phyloP scores from a whole-genome alignment of 2,797 vertebrate species.

The Prionace glauca region DNA sequence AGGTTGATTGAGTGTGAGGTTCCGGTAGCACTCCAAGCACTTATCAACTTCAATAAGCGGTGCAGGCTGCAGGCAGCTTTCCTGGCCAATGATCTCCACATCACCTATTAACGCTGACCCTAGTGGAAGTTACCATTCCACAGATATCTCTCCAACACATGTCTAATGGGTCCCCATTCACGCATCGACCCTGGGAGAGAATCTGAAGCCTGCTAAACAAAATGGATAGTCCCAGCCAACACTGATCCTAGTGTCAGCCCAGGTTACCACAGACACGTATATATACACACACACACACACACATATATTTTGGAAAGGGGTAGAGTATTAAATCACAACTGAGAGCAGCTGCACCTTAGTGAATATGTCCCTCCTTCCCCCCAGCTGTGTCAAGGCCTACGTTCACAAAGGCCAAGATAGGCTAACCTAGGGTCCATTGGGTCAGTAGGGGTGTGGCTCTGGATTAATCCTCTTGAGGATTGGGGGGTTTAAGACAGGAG shows the following conservation, averaged over 20 bases:
- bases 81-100: neutral
- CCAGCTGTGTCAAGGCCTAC: neutral
- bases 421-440: too few species aligned
- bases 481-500: neutral
- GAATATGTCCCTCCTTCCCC: neutral
- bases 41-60: neutral
- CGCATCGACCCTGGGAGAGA: neutral
- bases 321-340: too few species aligned
- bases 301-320: neutral
- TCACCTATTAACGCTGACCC: neutral
- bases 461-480: too few species aligned
- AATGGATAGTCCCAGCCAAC: neutral
- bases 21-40: neutral
- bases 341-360: neutral
- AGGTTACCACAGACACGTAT: too few species aligned
- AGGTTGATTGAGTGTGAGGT: neutral
- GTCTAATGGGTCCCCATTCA: neutral
- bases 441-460: too few species aligned
- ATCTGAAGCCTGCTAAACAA: neutral
- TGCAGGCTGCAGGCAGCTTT: neutral
- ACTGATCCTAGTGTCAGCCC: neutral
- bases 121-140: neutral
- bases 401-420: neutral
- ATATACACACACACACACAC: too few species aligned
- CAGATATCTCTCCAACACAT: neutral